Percentiles rank a stretch among this genome's conserved stretches.
Evolutionary conservation across 2,797 vertebrate species (phyloP).

Genomic region (Sebastes steindachneri): DNA sequence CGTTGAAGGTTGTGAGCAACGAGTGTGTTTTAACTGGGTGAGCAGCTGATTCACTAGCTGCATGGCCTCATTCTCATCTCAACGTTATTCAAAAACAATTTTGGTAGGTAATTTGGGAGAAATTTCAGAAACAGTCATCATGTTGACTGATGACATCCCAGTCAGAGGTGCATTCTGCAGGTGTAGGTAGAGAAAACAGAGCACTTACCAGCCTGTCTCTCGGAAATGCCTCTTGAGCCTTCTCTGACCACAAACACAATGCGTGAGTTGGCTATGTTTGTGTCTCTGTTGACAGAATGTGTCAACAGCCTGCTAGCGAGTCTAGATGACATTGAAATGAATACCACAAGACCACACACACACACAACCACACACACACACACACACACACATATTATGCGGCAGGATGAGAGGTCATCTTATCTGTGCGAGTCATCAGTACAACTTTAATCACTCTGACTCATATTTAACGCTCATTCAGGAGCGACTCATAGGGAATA

Average conservation of each 20-base stretch:
- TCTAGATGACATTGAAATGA: conserved; percentile 40
- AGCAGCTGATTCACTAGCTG: conserved; percentile 8
- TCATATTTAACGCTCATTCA: conserved; percentile 58
- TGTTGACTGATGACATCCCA: neutral
- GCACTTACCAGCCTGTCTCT: conserved; percentile 4
- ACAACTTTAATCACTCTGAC: conserved; percentile 55
- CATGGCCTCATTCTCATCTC: neutral
- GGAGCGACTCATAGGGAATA: conserved; percentile 21
- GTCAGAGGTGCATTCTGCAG: neutral
- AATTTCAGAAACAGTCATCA: neutral
- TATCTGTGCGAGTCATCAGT: conserved; percentile 61
- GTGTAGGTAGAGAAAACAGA: neutral
- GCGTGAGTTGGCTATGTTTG: conserved; percentile 1
- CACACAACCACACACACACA: conserved; percentile 14
- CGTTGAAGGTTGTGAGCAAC: neutral
- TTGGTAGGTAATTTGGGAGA: neutral
- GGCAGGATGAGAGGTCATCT: conserved; percentile 42
- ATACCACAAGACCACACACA: conserved; percentile 31
- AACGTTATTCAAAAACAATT: neutral
- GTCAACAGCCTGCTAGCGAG: conserved; percentile 25
- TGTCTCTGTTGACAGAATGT: conserved; percentile 30
- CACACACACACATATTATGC: conserved; percentile 30
- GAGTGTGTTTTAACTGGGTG: neutral
- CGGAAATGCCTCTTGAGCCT: conserved; percentile 4
- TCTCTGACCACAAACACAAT: conserved; percentile 12